Evolutionary conservation across 1,140 invertebrate genomes (phyloP), one percentile per base, ranked within the genome.

Genomic region (Atta texana): DNA sequence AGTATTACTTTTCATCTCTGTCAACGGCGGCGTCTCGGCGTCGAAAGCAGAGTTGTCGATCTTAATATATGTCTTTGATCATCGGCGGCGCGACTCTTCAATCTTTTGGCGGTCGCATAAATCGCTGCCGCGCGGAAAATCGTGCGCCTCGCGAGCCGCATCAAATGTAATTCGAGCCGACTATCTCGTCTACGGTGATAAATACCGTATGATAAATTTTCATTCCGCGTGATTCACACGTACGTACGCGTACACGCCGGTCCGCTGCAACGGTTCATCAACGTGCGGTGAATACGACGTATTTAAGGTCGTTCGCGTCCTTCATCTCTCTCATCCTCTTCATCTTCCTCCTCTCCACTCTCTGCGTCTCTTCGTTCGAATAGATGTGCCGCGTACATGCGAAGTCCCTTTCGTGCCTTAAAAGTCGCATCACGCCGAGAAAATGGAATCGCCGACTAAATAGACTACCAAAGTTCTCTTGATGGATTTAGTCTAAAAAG

Each of bases 121-220:
- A 90, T 89, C 72, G 77, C 21, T 16, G 82, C n/a, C n/a, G 61
- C 49, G 57, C 69, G 87, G 87, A 75, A 89, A 88, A 88, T 59
- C 61, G 61, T 71, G 87, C 71, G 76, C 31, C 44, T 34, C 24
- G 31, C 57, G 12, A 44, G 5, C 12, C 18, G 61, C 51, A 57
- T 63, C 53, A 51, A 57, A 53, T 71, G 51, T 84, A 74, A 84
- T 84, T 75, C 80, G 69, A 75, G 28, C 39, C 80, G 81, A 91
- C 63, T 77, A 85, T 87, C 89, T 77, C 31, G 81, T 85, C 87
- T 85, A 85, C 64, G 55, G 85, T 92, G 92, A 92, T 92, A 90
- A 91, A 92, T 91, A 89, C 76, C 61, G 57, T 28, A 69, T 89
- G 87, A 91, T 92, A 92, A 92, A 92, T 92, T 93, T 92, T 92